Evolutionary conservation across 2,113 vertebrate genomes (phyloP).

Genomic region (Rhizomys pruinosus): DNA sequence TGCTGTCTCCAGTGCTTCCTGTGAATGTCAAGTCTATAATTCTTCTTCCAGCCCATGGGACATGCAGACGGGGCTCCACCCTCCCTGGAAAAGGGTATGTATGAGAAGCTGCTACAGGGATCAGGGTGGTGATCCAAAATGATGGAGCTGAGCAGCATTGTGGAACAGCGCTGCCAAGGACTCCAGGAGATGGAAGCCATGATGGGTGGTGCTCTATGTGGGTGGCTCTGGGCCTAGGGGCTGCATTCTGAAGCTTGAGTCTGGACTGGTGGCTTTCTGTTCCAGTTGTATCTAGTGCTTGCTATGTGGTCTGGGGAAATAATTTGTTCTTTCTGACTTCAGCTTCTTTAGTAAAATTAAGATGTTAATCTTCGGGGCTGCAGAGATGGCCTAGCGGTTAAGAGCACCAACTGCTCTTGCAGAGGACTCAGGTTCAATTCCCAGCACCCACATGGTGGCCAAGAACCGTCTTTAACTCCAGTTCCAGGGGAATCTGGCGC

Average conservation of each 20-base stretch:
- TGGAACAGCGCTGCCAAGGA: neutral
- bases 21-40: neutral
- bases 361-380: too few relatives aligned
- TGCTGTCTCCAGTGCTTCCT: neutral
- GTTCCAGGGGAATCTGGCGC: too few relatives aligned
- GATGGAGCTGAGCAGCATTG: neutral
- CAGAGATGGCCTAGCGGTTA: too few relatives aligned
- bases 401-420: too few relatives aligned
- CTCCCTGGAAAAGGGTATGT: neutral
- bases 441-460: too few relatives aligned
- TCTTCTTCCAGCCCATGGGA: neutral
- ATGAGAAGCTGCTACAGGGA: neutral
- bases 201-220: neutral
- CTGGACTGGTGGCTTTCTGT: neutral
- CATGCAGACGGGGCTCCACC: neutral
- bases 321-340: constrained; percentile 28
- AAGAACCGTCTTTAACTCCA: too few relatives aligned
- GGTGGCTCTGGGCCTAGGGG: neutral
- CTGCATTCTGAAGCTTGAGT: neutral
- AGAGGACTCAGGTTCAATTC: too few relatives aligned
- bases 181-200: neutral
- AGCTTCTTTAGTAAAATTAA: constrained; percentile 53
- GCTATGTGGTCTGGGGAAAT: constrained; percentile 34
- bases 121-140: neutral
- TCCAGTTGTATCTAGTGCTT: neutral